Percentiles rank a stretch among this genome's conserved stretches.
These are phyloP conservation scores for Mercenaria mercenaria DNA, from an alignment of 1,140 invertebrate genomes.

Conservation along the genomic window DNA sequence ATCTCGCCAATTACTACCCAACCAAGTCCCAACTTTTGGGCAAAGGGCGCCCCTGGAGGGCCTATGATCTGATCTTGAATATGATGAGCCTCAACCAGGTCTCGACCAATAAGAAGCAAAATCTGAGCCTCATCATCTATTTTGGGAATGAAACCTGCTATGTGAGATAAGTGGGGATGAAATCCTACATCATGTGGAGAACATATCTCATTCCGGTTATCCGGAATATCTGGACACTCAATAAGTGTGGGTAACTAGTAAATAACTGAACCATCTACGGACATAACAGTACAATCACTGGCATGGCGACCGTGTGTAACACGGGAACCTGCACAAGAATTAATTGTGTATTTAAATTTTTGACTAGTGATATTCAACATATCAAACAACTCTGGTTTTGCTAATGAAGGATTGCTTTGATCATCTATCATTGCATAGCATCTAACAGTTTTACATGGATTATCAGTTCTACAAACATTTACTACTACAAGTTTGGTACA, in stretches of 20 bases:
- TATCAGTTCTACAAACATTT: too few species aligned
- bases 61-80: neutral
- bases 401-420: too few species aligned
- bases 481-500: too few species aligned
- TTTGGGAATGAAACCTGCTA: neutral
- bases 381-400: too few species aligned
- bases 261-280: neutral
- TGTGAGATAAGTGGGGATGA: neutral
- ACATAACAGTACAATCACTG: neutral
- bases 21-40: neutral
- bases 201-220: neutral
- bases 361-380: too few species aligned
- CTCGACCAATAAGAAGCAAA: neutral
- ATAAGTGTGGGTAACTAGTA: neutral
- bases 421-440: too few species aligned
- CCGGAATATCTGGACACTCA: neutral
- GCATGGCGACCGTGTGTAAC: neutral
- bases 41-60: neutral
- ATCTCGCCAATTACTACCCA: conserved; percentile 18
- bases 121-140: neutral
- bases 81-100: conserved; percentile 2
- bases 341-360: neutral
- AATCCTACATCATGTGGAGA: neutral
- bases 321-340: neutral
- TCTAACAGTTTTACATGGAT: too few species aligned